phyloP scores from a whole-genome alignment of 2,797 vertebrate species.

The Gorsachius magnificus region DNA sequence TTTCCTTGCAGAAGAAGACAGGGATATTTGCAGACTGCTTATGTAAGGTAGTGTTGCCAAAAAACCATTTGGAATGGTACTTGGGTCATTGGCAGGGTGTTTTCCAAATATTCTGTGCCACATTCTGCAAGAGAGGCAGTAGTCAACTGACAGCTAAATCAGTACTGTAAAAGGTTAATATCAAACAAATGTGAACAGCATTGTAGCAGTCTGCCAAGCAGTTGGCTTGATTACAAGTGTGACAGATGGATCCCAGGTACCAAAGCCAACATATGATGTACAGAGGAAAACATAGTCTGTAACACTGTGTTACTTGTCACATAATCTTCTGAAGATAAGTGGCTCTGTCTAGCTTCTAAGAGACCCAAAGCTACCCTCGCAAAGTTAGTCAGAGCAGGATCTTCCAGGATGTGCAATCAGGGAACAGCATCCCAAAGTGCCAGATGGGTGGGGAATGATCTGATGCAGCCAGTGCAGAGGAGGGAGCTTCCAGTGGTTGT shows the following conservation, averaged over 20 bases:
- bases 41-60: not conserved
- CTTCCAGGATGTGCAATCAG: not conserved
- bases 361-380: not conserved
- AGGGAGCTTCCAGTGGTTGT: not conserved
- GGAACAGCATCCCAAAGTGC: not conserved
- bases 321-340: not conserved
- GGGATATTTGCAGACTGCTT: not conserved
- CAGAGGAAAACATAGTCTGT: not conserved
- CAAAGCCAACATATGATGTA: not conserved
- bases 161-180: not conserved
- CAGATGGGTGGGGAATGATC: not conserved
- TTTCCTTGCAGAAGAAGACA: not conserved
- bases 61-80: not conserved
- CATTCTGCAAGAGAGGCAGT: not conserved
- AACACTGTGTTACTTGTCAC: not conserved
- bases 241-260: not conserved
- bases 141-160: not conserved
- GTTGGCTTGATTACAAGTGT: not conserved
- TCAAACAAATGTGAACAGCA: not conserved
- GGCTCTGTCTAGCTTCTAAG: not conserved
- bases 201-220: not conserved
- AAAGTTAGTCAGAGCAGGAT: not conserved
- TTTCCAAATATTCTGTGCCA: not conserved
- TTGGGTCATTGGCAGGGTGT: not conserved
- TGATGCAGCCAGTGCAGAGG: not conserved